Conservation (phyloP, 2,888 invertebrate species). For the Philaethria dido region DNA sequence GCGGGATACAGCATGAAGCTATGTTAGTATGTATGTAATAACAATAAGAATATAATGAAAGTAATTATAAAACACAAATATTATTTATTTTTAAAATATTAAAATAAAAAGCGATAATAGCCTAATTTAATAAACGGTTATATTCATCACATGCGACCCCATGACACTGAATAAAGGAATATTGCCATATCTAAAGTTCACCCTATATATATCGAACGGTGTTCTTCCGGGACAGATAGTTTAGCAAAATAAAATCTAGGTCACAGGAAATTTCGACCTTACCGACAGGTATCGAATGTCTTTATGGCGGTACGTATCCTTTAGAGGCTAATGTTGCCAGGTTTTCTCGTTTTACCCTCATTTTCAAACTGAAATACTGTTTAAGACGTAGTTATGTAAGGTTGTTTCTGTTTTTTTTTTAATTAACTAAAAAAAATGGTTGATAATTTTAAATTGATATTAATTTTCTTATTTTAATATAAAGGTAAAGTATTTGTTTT, state of each 20-base stretch:
- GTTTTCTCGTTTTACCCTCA: neutral
- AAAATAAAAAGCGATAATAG: too few relatives aligned
- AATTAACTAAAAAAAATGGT: neutral
- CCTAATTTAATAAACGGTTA: neutral
- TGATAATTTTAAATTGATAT: too few relatives aligned
- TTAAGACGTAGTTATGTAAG: neutral
- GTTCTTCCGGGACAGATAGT: slow-evolving; percentile 37
- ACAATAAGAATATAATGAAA: too few relatives aligned
- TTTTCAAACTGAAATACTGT: neutral
- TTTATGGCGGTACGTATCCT: slow-evolving; percentile 20
- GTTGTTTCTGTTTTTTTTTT: neutral
- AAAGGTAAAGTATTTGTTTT: too few relatives aligned
- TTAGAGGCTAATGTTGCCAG: slow-evolving; percentile 13
- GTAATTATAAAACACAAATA: too few relatives aligned
- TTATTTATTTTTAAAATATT: too few relatives aligned
- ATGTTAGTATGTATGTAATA: too few relatives aligned
- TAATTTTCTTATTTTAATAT: too few relatives aligned
- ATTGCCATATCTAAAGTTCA: slow-evolving; percentile 20
- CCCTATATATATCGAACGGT: slow-evolving; percentile 34
- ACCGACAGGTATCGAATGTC: slow-evolving; percentile 48
- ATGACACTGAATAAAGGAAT: neutral
- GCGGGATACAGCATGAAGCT: too few relatives aligned
- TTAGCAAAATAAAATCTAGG: slow-evolving; percentile 63
- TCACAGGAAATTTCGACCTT: slow-evolving; percentile 62
- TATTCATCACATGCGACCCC: neutral